phyloP scores from a whole-genome alignment of 1,140 invertebrate species.

The Drusus annulatus region DNA sequence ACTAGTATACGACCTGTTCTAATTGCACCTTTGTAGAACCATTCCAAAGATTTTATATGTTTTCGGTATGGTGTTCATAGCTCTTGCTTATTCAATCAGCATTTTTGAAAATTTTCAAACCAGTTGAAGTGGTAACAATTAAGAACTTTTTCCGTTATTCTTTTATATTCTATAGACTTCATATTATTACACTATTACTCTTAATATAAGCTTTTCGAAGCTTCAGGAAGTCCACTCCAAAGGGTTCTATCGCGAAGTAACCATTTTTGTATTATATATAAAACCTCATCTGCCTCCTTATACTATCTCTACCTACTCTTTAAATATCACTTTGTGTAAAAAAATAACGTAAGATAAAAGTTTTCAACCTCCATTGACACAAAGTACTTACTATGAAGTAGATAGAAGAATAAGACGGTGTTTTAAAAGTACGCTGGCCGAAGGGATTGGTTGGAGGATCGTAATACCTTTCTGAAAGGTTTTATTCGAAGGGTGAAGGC shows the following conservation, averaged over 20 bases:
- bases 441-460: background rate
- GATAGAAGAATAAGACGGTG: slow-evolving; percentile 6
- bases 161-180: no score
- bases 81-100: no score
- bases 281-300: slow-evolving; percentile 17
- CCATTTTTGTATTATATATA: background rate
- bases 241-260: background rate
- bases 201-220: no score
- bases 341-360: background rate
- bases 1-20: no score
- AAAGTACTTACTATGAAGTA: background rate
- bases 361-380: background rate
- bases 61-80: no score
- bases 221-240: background rate
- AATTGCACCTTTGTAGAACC: no score
- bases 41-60: no score
- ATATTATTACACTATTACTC: no score
- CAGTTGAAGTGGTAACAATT: no score
- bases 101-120: no score
- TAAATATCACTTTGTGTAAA: slow-evolving; percentile 9
- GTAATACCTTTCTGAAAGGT: background rate
- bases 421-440: slow-evolving; percentile 1
- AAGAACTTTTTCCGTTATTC: no score
- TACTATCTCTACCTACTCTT: background rate
- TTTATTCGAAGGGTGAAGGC: background rate